phyloP scores from a whole-genome alignment of 1,140 invertebrate genomes.

The Rhagoletis zephyria region DNA sequence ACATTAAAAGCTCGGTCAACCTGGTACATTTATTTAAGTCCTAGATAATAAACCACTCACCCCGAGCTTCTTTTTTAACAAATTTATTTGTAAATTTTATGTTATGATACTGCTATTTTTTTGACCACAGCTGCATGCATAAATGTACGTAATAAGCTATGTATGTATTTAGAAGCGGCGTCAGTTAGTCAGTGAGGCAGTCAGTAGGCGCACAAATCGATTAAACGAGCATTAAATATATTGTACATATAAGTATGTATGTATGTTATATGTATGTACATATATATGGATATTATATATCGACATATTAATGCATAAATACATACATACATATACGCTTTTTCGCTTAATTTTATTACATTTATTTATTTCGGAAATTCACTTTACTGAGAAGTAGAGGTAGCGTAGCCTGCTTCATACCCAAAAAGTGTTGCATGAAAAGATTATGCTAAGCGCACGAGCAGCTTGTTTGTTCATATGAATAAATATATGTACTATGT shows the following conservation, averaged over 20 bases:
- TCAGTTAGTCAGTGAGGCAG: background rate
- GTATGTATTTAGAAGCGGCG: background rate
- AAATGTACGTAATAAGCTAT: too few relatives aligned
- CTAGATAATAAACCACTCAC: too few relatives aligned
- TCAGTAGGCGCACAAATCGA: slow-evolving; percentile 48
- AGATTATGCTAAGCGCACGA: slow-evolving; percentile 12
- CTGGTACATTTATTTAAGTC: too few relatives aligned
- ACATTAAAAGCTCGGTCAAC: too few relatives aligned
- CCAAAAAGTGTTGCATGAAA: slow-evolving; percentile 39
- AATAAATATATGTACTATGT: background rate
- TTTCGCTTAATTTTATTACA: slow-evolving; percentile 23
- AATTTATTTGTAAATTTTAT: too few relatives aligned
- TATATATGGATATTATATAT: background rate
- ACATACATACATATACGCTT: background rate
- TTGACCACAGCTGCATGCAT: too few relatives aligned
- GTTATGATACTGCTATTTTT: too few relatives aligned
- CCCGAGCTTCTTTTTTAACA: too few relatives aligned
- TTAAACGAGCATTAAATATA: slow-evolving; percentile 40
- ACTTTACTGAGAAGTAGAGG: background rate
- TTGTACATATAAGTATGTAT: background rate
- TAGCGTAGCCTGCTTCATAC: background rate
- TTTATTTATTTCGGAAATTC: slow-evolving; percentile 23
- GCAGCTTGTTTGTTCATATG: background rate
- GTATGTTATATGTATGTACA: background rate
- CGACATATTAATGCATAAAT: too few relatives aligned